Conservation (phyloP, 2,797 vertebrate genomes). For the Megalops cyprinoides region DNA sequence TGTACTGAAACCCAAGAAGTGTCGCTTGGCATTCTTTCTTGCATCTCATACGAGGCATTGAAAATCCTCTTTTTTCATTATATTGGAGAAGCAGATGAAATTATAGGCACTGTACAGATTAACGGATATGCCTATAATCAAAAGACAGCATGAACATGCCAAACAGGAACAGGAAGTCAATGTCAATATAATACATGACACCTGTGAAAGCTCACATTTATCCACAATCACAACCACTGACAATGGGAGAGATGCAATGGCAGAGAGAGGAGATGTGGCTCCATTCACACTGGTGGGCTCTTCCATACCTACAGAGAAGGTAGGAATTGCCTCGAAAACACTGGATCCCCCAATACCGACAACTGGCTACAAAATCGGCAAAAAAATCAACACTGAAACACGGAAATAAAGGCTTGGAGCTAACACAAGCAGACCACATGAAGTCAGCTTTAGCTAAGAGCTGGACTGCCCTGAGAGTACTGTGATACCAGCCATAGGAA, state of each 20-base stretch:
- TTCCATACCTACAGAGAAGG: too few species aligned
- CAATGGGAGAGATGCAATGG: too few species aligned
- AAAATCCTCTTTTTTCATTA: constrained; percentile 20
- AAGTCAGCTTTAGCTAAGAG: too few species aligned
- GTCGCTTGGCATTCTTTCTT: background rate
- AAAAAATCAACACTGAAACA: background rate
- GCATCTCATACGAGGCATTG: constrained; percentile 11
- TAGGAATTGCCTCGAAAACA: too few species aligned
- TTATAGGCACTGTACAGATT: background rate
- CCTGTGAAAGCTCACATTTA: background rate
- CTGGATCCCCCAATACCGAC: too few species aligned
- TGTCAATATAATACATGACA: background rate
- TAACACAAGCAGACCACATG: background rate
- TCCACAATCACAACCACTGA: background rate
- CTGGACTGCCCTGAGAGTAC: too few species aligned
- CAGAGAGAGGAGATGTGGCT: too few species aligned
- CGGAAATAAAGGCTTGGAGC: background rate
- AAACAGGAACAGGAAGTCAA: background rate
- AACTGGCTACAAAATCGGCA: background rate
- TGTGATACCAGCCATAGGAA: too few species aligned
- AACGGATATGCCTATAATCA: background rate
- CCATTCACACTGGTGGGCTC: too few species aligned
- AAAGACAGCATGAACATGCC: background rate
- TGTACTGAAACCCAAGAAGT: constrained; percentile 21
- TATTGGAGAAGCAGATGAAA: constrained; percentile 12